Evolutionary conservation across 2,797 vertebrate genomes (phyloP), one percentile per base, ranked within the genome.

Genomic region (Lepidocolaptes lacrymiger): DNA sequence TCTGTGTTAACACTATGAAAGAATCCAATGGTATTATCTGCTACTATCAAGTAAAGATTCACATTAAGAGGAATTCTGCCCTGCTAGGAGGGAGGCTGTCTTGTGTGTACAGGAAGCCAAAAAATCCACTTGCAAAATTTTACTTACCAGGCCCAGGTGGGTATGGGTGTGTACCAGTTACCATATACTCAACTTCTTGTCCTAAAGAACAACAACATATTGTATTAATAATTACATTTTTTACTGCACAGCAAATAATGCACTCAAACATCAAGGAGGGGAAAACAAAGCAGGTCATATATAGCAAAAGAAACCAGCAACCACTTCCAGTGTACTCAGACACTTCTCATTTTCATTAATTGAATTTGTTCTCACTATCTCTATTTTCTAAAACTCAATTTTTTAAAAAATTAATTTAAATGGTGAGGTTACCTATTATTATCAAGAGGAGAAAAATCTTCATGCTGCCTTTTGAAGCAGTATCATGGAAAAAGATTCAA

Each of bases 141-240:
- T 82, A 97, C 97, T 96, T 96, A 99, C 99, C 99, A 73, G 99
- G 99, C 94, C 99, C 99, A 88, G 99, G 98, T 14, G 99, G 99
- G 90, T 99, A 99, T 0, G 99, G 98, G 93, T 99, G 99, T n/a
- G 99, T 99, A 82, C 99, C 99, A 14, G 99, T 99, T 90, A 99
- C 98, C 95, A 99, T 92, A 96, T 99, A 99, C 12, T 99, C 99
- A 86, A 99, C 98, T 67, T 99, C 98, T 92, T 98, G 98, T 27
- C 97, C 98, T 99, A 93, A 75, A 95, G 14, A 84, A 12, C 41
- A 93, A 88, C 2, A 85, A 6, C 73, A 52, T 20, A 4, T 36
- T 12, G 0, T 10, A 55, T 92, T 75, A 89, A 79, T 41, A 41
- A 48, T 17, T 32, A 59, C 6, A 34, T 24, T 80, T 68, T 23